phyloP scores from a whole-genome alignment of 2,888 invertebrate genomes.

The Lasioglossum figueresi region DNA sequence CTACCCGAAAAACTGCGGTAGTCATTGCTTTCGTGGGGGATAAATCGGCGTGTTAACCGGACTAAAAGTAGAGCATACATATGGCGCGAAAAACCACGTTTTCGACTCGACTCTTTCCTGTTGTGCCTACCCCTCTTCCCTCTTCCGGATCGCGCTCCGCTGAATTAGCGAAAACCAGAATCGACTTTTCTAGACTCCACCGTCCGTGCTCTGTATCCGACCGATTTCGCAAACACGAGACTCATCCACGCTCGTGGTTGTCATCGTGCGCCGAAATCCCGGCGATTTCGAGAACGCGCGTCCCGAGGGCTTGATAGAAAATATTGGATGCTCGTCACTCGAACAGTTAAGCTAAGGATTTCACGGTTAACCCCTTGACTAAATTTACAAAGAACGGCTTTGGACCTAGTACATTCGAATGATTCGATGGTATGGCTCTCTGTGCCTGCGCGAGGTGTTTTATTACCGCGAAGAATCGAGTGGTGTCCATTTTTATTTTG shows the following conservation, averaged over 20 bases:
- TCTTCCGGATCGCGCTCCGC: background rate
- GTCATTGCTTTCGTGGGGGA: conserved; percentile 65
- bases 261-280: background rate
- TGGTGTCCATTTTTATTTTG: background rate
- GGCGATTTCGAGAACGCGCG: background rate
- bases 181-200: background rate
- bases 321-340: background rate
- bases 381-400: background rate
- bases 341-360: background rate
- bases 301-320: background rate
- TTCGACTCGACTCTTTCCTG: conserved; percentile 25
- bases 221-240: conserved; percentile 1
- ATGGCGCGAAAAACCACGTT: conserved; percentile 45
- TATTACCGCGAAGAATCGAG: background rate
- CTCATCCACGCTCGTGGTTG: background rate
- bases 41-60: conserved; percentile 69
- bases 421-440: background rate
- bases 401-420: background rate
- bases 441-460: background rate
- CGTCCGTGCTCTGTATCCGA: background rate
- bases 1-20: conserved; percentile 60
- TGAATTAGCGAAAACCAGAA: conserved; percentile 19
- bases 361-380: background rate
- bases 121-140: background rate
- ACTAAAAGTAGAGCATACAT: conserved; percentile 49